Conservation (phyloP, 2,797 vertebrate species). For the Melanitta fusca region DNA sequence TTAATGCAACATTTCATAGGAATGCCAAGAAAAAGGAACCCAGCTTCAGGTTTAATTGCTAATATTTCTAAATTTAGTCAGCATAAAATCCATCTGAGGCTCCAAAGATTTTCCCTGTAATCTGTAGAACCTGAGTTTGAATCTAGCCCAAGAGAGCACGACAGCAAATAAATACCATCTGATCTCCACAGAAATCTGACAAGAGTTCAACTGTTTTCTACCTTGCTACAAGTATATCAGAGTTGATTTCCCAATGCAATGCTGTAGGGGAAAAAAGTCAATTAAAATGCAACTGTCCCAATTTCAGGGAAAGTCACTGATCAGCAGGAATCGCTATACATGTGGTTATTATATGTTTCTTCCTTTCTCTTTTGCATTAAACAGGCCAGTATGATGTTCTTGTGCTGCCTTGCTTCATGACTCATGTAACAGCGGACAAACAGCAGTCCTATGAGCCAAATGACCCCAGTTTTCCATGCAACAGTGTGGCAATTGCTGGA, state of each 20-base stretch:
- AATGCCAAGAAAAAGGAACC: conserved; percentile 71
- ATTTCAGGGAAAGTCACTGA: conserved; percentile 72
- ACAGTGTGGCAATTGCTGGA: not conserved
- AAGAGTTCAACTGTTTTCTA: conserved; percentile 75
- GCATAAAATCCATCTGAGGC: conserved; percentile 65
- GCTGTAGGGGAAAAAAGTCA: conserved; percentile 70
- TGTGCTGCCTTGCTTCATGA: not conserved
- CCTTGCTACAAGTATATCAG: conserved; percentile 57
- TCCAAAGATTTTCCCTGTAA: conserved; percentile 59
- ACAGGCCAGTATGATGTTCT: not conserved
- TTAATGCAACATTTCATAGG: conserved; percentile 78
- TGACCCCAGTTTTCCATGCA: conserved; percentile 37
- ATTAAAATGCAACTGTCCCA: conserved; percentile 80
- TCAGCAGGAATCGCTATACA: conserved; percentile 65
- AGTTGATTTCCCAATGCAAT: conserved; percentile 65
- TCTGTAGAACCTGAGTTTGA: conserved; percentile 70
- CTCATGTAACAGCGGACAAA: conserved; percentile 5
- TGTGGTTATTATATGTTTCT: conserved; percentile 39
- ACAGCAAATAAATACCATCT: conserved; percentile 78
- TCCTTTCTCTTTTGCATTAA: not conserved
- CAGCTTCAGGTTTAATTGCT: conserved; percentile 69
- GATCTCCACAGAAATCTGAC: conserved; percentile 74
- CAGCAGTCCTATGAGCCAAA: conserved; percentile 35
- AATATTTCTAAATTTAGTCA: conserved; percentile 79
- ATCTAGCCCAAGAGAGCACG: conserved; percentile 67